These are phyloP conservation scores for Drosophila bifasciata DNA, from an alignment of 1,140 invertebrate species.

Conservation along the genomic window DNA sequence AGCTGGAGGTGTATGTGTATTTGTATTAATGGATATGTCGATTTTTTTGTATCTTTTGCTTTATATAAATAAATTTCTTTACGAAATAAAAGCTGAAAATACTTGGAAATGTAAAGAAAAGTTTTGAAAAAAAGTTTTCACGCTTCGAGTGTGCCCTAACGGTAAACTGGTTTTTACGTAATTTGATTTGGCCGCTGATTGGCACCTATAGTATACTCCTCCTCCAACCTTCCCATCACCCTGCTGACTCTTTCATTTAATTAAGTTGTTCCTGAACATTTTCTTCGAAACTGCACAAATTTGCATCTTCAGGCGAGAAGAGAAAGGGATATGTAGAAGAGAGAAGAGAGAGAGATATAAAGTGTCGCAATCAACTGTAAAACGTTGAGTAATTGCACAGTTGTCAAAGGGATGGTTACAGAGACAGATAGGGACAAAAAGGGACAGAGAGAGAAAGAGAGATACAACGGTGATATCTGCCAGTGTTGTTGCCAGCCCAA, in stretches of 20 bases:
- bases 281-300: slow-evolving; percentile 26
- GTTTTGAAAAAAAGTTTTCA: too few species aligned
- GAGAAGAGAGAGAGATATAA: neutral
- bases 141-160: neutral
- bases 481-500: too few species aligned
- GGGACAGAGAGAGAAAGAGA: neutral
- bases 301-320: slow-evolving; percentile 39
- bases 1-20: too few species aligned
- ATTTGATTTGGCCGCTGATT: slow-evolving; percentile 41
- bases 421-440: slow-evolving; percentile 1
- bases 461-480: too few species aligned
- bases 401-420: slow-evolving; percentile 10
- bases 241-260: slow-evolving; percentile 18
- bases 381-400: slow-evolving; percentile 59
- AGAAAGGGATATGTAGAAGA: slow-evolving; percentile 13
- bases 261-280: slow-evolving; percentile 37
- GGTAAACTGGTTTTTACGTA: slow-evolving; percentile 15
- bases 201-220: slow-evolving; percentile 4
- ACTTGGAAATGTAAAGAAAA: too few species aligned
- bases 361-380: slow-evolving; percentile 54
- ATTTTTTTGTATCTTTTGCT: slow-evolving; percentile 14
- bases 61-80: slow-evolving; percentile 42
- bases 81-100: too few species aligned
- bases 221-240: neutral
- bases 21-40: slow-evolving; percentile 36